Evolutionary conservation across 1,140 invertebrate species (phyloP), one percentile per base, ranked within the genome.

Genomic region (Drosophila setifemur): DNA sequence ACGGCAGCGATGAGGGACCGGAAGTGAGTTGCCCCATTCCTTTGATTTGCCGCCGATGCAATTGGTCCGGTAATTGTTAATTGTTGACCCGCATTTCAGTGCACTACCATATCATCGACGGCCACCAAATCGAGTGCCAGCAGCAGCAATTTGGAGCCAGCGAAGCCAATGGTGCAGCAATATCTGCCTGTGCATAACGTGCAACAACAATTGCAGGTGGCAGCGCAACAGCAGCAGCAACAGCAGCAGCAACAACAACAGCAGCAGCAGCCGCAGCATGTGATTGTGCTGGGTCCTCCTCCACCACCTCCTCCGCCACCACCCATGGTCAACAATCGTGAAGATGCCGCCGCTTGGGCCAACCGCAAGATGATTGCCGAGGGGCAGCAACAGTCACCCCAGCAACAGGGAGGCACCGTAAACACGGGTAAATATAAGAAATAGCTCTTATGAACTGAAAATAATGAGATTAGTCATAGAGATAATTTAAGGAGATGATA

Each of bases 1-100:
- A 99, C 92, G 96, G 94, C 54, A 97, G 96, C 89, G 97, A 98
- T 85, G 97, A 98, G 91, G 95, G 95, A 40, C 92, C 94, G 8
- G 96, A 97, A 90, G 92, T 97, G 49, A 83, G 87, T 88, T 29
- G 6, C 35, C 8, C n/a, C 16, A 7, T 31, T 23, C 16, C n/a
- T 7, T 33, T n/a, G 5, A 31, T 25, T 12, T 37, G 35, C n/a
- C 14, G n/a, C 4, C 1, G 25, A 12, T 25, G n/a, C n/a, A n/a
- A n/a, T n/a, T n/a, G n/a, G n/a, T n/a, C n/a, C 33, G 14, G 3
- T 11, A 21, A 16, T 3, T 16, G 18, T 31, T 35, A 61, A 54
- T 57, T 60, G 53, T 48, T 70, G 55, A 70, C 64, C 53, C 57
- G 33, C 11, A 47, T 73, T 70, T 28, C 29, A 86, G 81, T 86